phyloP scores from a whole-genome alignment of 2,797 vertebrate species.

The Acomys russatus region DNA sequence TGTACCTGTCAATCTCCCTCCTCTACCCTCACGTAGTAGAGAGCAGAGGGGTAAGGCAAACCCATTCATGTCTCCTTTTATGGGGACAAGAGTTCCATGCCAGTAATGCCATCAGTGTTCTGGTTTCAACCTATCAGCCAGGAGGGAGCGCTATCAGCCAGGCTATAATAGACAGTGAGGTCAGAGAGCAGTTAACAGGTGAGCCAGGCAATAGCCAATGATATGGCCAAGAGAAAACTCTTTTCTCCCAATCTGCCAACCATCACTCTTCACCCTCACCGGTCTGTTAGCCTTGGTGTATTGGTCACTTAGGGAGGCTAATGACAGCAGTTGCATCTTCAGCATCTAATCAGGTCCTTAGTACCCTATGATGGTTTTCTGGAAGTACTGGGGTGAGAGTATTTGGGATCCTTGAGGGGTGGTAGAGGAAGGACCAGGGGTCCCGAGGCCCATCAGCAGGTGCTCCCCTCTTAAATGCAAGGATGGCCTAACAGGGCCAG shows the following conservation, averaged over 20 bases:
- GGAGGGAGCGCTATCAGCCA: background rate
- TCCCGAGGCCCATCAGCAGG: background rate
- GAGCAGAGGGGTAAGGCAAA: background rate
- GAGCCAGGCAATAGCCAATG: background rate
- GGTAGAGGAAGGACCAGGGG: background rate
- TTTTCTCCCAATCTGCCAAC: background rate
- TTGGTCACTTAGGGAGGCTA: background rate
- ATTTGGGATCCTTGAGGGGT: background rate
- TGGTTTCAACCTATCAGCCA: background rate
- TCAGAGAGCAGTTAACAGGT: background rate
- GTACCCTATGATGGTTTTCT: background rate
- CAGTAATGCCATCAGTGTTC: background rate
- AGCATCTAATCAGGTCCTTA: background rate
- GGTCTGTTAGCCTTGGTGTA: background rate
- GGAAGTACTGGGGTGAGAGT: background rate
- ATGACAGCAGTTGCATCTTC: background rate
- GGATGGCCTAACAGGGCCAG: background rate
- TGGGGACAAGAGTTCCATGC: background rate
- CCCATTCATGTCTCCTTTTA: background rate
- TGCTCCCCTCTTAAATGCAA: background rate
- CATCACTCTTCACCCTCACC: background rate
- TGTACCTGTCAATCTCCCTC: background rate
- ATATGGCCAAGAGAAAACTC: background rate
- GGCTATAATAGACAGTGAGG: background rate
- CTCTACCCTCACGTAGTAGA: accelerated